Conservation (phyloP, 1,140 invertebrate species). For the Neodiprion lecontei region DNA sequence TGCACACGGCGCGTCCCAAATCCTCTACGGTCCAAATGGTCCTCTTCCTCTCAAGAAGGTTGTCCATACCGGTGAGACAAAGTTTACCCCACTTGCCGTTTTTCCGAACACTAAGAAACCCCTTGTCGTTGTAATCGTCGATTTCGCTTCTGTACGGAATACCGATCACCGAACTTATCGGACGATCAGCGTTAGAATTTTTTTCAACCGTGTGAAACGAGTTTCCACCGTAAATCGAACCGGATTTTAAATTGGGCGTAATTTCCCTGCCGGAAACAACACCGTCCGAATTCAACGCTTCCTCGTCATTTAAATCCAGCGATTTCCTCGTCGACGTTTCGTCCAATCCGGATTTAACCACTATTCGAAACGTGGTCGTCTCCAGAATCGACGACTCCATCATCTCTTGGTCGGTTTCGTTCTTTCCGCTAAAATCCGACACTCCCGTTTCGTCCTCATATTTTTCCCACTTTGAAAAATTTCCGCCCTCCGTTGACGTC, state of each 20-base stretch:
- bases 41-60: slow-evolving; percentile 39
- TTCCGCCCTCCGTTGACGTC: slow-evolving; percentile 7
- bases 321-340: slow-evolving; percentile 19
- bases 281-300: background rate
- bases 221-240: slow-evolving; percentile 28
- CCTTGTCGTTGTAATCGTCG: slow-evolving; percentile 59
- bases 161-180: slow-evolving; percentile 9
- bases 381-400: slow-evolving; percentile 41
- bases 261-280: slow-evolving; percentile 50
- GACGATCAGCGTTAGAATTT: too few species aligned
- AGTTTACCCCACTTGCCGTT: slow-evolving; percentile 81
- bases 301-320: background rate
- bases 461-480: background rate
- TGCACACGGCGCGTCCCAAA: slow-evolving; percentile 78
- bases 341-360: slow-evolving; percentile 11
- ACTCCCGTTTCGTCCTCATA: background rate
- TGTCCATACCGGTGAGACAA: slow-evolving; percentile 58
- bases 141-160: slow-evolving; percentile 38
- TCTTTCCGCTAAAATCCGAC: slow-evolving; percentile 24
- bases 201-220: slow-evolving; percentile 33
- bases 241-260: slow-evolving; percentile 38
- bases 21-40: slow-evolving; percentile 69
- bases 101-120: slow-evolving; percentile 76
- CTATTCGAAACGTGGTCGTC: slow-evolving; percentile 38
- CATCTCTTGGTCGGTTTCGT: slow-evolving; percentile 37